A percentile compares a stretch with the other conserved stretches of the same genome.
Conservation (phyloP, 1,140 invertebrate genomes). For the Eriocheir sinensis region DNA sequence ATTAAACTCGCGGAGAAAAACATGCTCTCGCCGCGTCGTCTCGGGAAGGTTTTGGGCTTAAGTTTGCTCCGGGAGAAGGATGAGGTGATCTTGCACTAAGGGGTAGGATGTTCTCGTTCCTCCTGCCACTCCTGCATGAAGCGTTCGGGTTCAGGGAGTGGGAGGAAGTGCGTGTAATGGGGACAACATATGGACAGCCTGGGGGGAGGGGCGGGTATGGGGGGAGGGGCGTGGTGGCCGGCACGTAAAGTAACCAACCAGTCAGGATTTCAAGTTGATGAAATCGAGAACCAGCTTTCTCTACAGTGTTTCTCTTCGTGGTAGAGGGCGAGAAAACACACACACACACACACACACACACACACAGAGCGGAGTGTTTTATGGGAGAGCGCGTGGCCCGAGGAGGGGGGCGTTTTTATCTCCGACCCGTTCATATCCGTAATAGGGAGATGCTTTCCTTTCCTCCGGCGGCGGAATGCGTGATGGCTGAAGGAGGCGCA, state of each 20-base stretch:
- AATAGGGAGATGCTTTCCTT: background rate
- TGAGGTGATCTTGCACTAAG: too few species aligned
- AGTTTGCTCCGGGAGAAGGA: too few species aligned
- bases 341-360: background rate
- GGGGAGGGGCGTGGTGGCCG: too few species aligned
- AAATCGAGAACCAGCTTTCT: slow-evolving; percentile 1
- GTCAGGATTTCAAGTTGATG: slow-evolving; percentile 15
- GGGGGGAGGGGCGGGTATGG: too few species aligned
- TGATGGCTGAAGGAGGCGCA: background rate
- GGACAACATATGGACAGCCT: too few species aligned
- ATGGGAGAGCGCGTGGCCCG: background rate
- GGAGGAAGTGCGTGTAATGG: too few species aligned
- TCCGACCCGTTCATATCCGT: background rate
- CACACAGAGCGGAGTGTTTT: background rate
- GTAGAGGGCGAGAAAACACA: background rate
- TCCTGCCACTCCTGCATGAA: too few species aligned
- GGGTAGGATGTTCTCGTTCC: too few species aligned
- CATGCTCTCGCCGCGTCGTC: too few species aligned
- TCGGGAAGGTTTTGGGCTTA: too few species aligned
- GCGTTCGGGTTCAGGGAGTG: too few species aligned
- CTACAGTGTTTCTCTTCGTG: background rate
- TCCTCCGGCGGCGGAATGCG: background rate
- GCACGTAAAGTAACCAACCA: background rate
- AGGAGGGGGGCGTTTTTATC: background rate
- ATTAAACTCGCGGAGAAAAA: background rate